Percentiles rank a stretch among this genome's conserved stretches.
These are phyloP conservation scores for Ispidina picta DNA, from an alignment of 2,797 vertebrate genomes.

Conservation along the genomic window DNA sequence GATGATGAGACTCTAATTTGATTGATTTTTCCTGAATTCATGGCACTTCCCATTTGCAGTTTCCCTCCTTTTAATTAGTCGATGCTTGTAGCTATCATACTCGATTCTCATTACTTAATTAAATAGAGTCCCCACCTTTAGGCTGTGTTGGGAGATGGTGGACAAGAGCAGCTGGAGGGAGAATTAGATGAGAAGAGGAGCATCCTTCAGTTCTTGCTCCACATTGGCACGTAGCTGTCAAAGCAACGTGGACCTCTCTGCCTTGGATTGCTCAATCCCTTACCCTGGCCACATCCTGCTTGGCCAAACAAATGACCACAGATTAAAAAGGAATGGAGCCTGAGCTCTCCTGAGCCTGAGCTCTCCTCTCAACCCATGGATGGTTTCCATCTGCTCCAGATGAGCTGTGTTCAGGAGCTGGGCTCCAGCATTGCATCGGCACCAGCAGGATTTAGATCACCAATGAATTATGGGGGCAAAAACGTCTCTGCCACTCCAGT, in stretches of 20 bases:
- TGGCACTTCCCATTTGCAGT: constrained; percentile 53
- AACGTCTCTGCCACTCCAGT: background rate
- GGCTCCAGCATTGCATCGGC: accelerated
- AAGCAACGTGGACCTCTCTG: background rate
- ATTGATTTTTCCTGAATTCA: constrained; percentile 53
- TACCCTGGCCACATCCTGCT: background rate
- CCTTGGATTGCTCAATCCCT: background rate
- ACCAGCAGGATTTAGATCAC: background rate
- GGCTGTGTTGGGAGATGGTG: background rate
- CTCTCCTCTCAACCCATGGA: background rate
- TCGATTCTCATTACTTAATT: constrained; percentile 53
- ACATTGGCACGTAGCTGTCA: accelerated
- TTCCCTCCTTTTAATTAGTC: constrained; percentile 53
- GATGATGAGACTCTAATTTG: constrained; percentile 32
- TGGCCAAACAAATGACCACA: background rate
- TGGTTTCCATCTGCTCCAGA: background rate
- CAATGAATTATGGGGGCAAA: background rate
- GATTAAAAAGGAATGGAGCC: background rate
- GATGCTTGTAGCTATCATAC: constrained; percentile 57
- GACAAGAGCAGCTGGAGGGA: background rate
- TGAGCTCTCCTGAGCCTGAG: background rate
- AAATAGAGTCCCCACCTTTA: constrained; percentile 39
- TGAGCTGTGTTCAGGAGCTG: background rate
- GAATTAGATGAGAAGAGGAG: background rate
- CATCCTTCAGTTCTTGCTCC: background rate